Base-by-base conservation (phyloP, 2,113 vertebrate genomes). In the Nestor notabilis region DNA sequence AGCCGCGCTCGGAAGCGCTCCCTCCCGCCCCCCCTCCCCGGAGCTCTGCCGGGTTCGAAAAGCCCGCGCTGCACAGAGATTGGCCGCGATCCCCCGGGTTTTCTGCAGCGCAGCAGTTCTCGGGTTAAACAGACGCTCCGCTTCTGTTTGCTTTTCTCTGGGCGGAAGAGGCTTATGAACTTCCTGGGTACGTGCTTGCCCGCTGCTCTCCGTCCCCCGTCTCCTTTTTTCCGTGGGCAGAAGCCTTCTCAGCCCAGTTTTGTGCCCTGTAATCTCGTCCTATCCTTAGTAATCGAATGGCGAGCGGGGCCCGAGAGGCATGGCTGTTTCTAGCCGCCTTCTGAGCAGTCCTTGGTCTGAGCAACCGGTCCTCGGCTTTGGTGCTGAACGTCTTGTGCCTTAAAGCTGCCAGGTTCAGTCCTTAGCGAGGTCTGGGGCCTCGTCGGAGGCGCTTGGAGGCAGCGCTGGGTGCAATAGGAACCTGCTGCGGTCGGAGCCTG, bases 251-350 rank as follows among this genome's bases (percentile, higher is more conserved):
- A 2, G 4, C 3, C 10, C 3, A 0, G 2, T 27, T 44, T 37
- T 11, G 10, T 13, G 31, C 11, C 8, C 17, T 4, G 16, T 8
- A 19, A 20, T 7, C 5, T 47, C 20, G 3, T n/a, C 31, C 16
- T 17, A 65, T 3, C 31, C 28, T 8, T 39, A 33, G 13, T n/a
- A 44, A 11, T 17, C 0, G 7, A 2, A 17, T 4, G 20, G 47
- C 3, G 14, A 13, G 33, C 7, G 3, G 11, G 5, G 0, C 6
- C 20, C 4, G 4, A 17, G 12, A 2, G 29, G 2, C 14, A 1
- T 11, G 2, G 3, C 6, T 16, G 5, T 29, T 74, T 16, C 3
- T 7, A 29, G 33, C 28, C 5, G 39, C 15, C 12, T n/a, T n/a
- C 25, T 9, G 6, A 61, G 31, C 31, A 19, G 28, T 5, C 37